Percentiles rank a stretch among this genome's conserved stretches.
Conservation (phyloP, 1,140 invertebrate species). For the Zaprionus camerounensis region DNA sequence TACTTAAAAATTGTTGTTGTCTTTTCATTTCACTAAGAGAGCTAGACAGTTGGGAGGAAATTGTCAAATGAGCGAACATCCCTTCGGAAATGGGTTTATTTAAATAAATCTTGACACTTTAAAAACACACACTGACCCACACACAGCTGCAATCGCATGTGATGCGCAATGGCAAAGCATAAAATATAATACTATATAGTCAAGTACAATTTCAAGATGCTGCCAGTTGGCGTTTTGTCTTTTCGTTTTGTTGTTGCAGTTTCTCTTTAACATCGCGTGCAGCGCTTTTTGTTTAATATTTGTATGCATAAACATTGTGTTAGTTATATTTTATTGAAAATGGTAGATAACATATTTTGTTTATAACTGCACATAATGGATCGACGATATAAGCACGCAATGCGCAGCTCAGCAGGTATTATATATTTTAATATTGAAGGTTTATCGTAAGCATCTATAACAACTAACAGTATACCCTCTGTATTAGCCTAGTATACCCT, state of each 20-base stretch:
- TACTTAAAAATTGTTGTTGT: slow-evolving; percentile 58
- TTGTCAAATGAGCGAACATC: slow-evolving; percentile 25
- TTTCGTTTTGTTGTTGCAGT: slow-evolving; percentile 70
- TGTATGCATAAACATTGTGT: slow-evolving; percentile 37
- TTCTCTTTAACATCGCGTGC: slow-evolving; percentile 64
- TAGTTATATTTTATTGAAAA: slow-evolving; percentile 9
- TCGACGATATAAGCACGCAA: slow-evolving; percentile 36
- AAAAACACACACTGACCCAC: neutral
- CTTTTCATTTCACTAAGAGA: slow-evolving; percentile 8
- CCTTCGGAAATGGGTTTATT: slow-evolving; percentile 13
- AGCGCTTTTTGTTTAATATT: slow-evolving; percentile 35
- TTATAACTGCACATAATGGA: slow-evolving; percentile 44
- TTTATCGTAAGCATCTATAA: neutral
- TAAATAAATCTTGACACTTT: slow-evolving; percentile 14
- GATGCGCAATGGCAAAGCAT: slow-evolving; percentile 33
- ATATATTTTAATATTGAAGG: neutral
- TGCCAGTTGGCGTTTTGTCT: slow-evolving; percentile 52
- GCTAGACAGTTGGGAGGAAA: slow-evolving; percentile 12
- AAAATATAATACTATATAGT: slow-evolving; percentile 50
- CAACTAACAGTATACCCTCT: slow-evolving; percentile 5
- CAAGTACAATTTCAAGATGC: slow-evolving; percentile 26
- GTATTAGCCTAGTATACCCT: neutral
- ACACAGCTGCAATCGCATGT: slow-evolving; percentile 12
- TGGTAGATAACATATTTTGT: neutral
- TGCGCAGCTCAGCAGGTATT: slow-evolving; percentile 58